Base-by-base conservation (phyloP, 2,888 invertebrate genomes). In the Pedicia rivosa region DNA sequence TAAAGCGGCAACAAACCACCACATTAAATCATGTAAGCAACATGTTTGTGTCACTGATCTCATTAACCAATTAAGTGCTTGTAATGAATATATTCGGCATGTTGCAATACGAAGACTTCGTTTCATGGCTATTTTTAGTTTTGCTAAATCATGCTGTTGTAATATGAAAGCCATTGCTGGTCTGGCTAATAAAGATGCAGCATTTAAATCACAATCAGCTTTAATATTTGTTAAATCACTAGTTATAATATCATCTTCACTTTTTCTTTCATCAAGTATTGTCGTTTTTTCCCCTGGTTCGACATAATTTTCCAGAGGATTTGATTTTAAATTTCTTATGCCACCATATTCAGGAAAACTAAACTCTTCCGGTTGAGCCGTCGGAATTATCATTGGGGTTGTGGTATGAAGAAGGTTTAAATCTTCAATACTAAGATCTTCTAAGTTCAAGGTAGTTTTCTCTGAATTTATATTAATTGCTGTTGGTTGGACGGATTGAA, bases 41-140 rank as follows among this genome's bases (percentile, higher is more conserved):
- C 80, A 78, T 4, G 90, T 82, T 55, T 90, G 90, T 0, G 91
- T 90, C 1, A 91, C 84, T 36, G 82, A 88, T 36, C 90, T 72
- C 31, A 97, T 63, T 15, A 98, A 63, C 97, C 97, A 98, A 56
- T 94, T 94, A 47, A 95, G 66, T 1, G 92, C 91, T 70, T 91
- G 88, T 69, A 94, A 77, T 2, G 90, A 83, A 59, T 83, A 78
- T 49, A 91, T 82, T 42, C 90, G 62, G 52, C 87, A 74, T 24
- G 78, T 78, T 35, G 81, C 80, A 39, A 79, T 74, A 17, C 81
- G 67, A 2, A 95, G 65, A 2, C 91, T 82, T 41, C 88, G 82
- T 44, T 83, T 81, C 80, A 95, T 87, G 28, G 86, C 84, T 41
- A 82, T 70, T 43, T 83, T 76, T 34, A 92, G 63, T 1, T 78